Evolutionary conservation across 2,888 invertebrate species (phyloP), one percentile per base, ranked within the genome.

Genomic region (Eristalis intricaria): DNA sequence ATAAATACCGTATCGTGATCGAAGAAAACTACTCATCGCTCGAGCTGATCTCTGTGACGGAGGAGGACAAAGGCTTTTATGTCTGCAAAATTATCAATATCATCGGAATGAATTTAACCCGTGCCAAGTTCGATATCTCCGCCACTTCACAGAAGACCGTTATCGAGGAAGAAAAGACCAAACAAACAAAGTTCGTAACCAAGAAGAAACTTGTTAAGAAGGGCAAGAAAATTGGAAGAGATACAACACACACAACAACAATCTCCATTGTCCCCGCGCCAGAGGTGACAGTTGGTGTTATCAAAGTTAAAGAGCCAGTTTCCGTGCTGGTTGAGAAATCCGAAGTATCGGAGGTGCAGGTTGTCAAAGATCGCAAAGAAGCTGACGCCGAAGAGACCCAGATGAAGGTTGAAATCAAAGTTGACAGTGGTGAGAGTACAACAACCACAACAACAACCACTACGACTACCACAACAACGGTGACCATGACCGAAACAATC

Each of bases 61-160:
- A 94, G 84, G 95, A 95, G 76, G 94, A 96, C 90, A 95, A 95
- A 89, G 98, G 97, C 32, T 95, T 94, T 73, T 98, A 98, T 90
- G 95, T 95, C 89, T 98, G 98, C 92, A 97, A 97, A 93, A 96
- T 97, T 11, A 95, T 96, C 19, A 98, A 98, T 92, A 97, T 97
- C 90, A 96, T 97, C 81, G 98, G 98, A 66, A 95, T 96, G 93
- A 96, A 96, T 35, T 94, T 95, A 69, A 96, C 97, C 1, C 96
- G 96, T 93, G 97, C 96, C 8, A 96, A 96, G 92, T 93, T 98
- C 63, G 95, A 95, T 91, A 95, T 97, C 61, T 94, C 94, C 71
- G 94, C 95, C 88, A 93, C 93, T 90, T 93, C 92, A 11, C 90
- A 94, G 92, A 56, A 94, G 93, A 89, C 94, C 93, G 89, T 93